Evolutionary conservation across 2,113 vertebrate genomes (phyloP).

Genomic region (Halcyon malimbica): DNA sequence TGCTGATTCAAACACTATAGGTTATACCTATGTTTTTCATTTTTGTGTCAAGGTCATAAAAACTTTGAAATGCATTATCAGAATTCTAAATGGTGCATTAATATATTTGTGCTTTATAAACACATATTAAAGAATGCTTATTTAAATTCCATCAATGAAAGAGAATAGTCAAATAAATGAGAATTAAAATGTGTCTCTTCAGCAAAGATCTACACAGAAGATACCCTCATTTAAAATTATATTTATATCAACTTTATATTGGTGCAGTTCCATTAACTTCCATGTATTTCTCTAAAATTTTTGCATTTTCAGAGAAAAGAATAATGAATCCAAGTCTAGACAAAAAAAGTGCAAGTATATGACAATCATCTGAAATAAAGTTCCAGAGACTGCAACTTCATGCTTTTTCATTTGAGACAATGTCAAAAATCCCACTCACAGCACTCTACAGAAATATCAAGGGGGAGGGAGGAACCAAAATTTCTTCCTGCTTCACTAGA

Average conservation of each 20-base stretch:
- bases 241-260: background rate
- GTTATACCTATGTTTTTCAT: background rate
- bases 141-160: background rate
- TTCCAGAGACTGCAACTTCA: background rate
- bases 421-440: background rate
- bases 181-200: background rate
- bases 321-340: background rate
- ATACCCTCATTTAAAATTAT: background rate
- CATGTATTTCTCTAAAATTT: background rate
- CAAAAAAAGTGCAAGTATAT: background rate
- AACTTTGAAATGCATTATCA: background rate
- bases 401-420: background rate
- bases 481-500: background rate
- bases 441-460: background rate
- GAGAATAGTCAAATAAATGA: background rate
- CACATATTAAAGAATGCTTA: background rate
- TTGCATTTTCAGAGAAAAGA: background rate
- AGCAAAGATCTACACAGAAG: background rate
- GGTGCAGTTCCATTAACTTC: background rate
- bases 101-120: background rate
- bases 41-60: background rate
- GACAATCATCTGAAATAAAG: background rate
- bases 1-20: background rate
- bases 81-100: background rate
- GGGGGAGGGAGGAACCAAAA: accelerated